phyloP scores from a whole-genome alignment of 2,113 vertebrate species.

The Peromyscus maniculatus region DNA sequence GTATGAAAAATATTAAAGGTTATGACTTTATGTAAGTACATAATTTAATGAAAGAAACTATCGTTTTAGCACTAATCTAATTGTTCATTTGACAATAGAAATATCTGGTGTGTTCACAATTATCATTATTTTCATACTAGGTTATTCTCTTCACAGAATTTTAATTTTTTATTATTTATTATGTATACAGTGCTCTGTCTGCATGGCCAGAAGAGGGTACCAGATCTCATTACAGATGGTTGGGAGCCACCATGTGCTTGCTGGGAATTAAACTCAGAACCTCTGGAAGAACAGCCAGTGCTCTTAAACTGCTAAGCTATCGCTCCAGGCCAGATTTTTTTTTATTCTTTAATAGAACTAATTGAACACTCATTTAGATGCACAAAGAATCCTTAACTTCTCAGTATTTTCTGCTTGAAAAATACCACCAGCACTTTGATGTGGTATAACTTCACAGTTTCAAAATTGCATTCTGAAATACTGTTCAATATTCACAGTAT shows the following conservation, averaged over 20 bases:
- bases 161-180: not conserved
- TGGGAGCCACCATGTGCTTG: no score
- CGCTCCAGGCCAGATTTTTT: no score
- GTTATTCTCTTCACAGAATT: not conserved
- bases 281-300: no score
- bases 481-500: not conserved
- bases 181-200: no score
- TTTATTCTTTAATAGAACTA: not conserved
- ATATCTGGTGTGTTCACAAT: not conserved
- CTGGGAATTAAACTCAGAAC: no score
- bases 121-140: not conserved
- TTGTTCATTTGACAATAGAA: not conserved
- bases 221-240: no score
- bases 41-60: not conserved
- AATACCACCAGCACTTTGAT: not conserved
- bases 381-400: not conserved
- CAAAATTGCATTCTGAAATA: not conserved
- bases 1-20: not conserved
- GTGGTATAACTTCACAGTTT: not conserved
- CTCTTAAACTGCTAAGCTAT: no score
- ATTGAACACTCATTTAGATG: not conserved
- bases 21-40: not conserved
- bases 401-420: not conserved
- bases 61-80: not conserved
- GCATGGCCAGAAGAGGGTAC: no score